Base-by-base conservation (phyloP, 2,888 invertebrate species). In the Steinernema hermaphroditum region DNA sequence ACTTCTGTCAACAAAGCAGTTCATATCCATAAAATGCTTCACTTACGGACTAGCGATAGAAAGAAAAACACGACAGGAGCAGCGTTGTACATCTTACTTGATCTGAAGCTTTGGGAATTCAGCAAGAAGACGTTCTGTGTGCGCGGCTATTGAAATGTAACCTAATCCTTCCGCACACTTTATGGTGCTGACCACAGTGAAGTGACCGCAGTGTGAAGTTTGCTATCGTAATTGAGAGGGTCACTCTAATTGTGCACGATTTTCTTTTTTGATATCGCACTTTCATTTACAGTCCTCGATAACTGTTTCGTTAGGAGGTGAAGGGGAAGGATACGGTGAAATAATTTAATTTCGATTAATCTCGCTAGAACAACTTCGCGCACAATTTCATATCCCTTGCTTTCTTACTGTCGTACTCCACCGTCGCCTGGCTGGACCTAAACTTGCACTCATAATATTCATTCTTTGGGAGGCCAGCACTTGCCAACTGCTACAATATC, bases 361-460 rank as follows among this genome's bases (percentile, higher is more conserved):
- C 27, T 12, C 27, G 27, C 76, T 78, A 81, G 74, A 78, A 80
- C 0, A 81, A 74, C 71, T 76, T 75, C 43, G 77, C 74, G 74
- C 82, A 82, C n/a, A 72, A 69, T 74, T 79, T 80, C 43, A 80
- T 80, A 69, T 77, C 79, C 69, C 75, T 79, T n/a, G 82, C 82
- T 2, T 77, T 50, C 19, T 50, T 71, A 0, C 78, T 78, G 69
- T 82, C 78, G 71, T 82, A 82, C 69, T 73, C 34, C 12, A 82
- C 80, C 8, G 80, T 81, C 0, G 81, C 78, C 14, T 73, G 71
- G 49, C 75, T 80, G 19, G 71, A 71, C 29, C 80, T 80, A 71
- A 72, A 79, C 75, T 37, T 22, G 50, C n/a, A 32, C 4, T 19
- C 12, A 24, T 22, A 19, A 41, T 14, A 22, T 12, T n/a, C 12